phyloP scores from a whole-genome alignment of 2,888 invertebrate genomes.

The Sipunculus nudus region DNA sequence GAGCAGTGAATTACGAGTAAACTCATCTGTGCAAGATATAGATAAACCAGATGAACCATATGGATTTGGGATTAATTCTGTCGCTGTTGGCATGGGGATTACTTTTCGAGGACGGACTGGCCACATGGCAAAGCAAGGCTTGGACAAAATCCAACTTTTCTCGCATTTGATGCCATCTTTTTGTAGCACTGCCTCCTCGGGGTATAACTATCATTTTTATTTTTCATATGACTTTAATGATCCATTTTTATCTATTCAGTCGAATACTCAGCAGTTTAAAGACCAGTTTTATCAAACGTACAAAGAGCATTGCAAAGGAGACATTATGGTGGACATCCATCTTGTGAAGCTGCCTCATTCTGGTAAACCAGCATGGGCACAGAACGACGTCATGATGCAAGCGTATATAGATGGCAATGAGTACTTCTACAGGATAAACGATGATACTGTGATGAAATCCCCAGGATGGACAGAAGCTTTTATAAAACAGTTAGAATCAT shows the following conservation, averaged over 20 bases:
- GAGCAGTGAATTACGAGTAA: no score
- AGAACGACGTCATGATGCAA: conserved; percentile 44
- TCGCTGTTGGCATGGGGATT: no score
- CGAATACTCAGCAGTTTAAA: background rate
- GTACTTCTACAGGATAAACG: conserved; percentile 40
- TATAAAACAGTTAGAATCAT: conserved; percentile 13
- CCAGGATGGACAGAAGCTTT: conserved; percentile 25
- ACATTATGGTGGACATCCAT: no score
- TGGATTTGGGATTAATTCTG: no score
- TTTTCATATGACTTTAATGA: conserved; percentile 34
- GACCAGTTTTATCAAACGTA: conserved; percentile 17
- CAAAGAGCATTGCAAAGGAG: background rate
- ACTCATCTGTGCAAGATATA: no score
- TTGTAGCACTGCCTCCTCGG: conserved; percentile 26
- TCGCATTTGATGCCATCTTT: conserved; percentile 32
- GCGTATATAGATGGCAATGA: conserved; percentile 35
- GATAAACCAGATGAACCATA: no score
- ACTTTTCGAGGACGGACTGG: no score
- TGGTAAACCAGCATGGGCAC: conserved; percentile 41
- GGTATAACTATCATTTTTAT: conserved; percentile 36
- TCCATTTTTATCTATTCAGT: conserved; percentile 12
- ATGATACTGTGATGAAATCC: conserved; percentile 25
- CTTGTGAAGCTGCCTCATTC: conserved; percentile 32
- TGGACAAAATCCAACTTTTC: conserved; percentile 26
- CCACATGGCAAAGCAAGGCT: background rate